Conservation (phyloP, 1,140 invertebrate species). For the Globodera ellingtonae region DNA sequence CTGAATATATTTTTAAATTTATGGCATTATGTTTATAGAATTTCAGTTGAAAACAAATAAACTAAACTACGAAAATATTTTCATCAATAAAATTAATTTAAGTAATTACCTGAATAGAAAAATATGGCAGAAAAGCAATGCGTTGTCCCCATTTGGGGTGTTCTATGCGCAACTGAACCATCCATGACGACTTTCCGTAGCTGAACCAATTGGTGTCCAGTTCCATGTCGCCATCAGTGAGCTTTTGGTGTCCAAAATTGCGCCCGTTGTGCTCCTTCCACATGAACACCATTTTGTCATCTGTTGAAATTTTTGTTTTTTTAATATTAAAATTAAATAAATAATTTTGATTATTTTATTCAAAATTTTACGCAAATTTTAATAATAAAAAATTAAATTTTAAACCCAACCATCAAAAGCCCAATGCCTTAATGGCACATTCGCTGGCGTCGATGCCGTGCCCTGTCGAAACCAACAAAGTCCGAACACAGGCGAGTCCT, state of each 20-base stretch:
- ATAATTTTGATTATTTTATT: neutral
- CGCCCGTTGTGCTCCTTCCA: conserved; percentile 90
- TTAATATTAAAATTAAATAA: conserved; percentile 71
- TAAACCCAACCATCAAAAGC: conserved; percentile 76
- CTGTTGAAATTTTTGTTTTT: conserved; percentile 68
- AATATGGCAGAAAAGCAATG: conserved; percentile 37
- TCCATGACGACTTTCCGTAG: conserved; percentile 81
- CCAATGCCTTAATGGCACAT: conserved; percentile 73
- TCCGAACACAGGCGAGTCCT: conserved; percentile 82
- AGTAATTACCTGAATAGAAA: conserved; percentile 28
- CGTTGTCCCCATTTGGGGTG: conserved; percentile 6
- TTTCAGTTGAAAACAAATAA: too few relatives aligned
- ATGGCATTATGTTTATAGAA: too few relatives aligned
- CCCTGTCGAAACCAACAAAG: conserved; percentile 89
- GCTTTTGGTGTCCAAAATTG: conserved; percentile 87
- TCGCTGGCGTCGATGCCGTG: conserved; percentile 68
- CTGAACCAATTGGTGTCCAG: conserved; percentile 88
- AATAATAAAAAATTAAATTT: conserved; percentile 24
- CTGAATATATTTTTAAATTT: neutral
- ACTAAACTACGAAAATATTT: too few relatives aligned
- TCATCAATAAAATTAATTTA: neutral
- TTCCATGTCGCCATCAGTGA: conserved; percentile 78
- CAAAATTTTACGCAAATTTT: conserved; percentile 78
- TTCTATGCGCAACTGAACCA: conserved; percentile 34
- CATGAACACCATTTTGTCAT: conserved; percentile 75